phyloP scores from a whole-genome alignment of 2,113 vertebrate genomes.

The Pseudolaguvia tuberculata region DNA sequence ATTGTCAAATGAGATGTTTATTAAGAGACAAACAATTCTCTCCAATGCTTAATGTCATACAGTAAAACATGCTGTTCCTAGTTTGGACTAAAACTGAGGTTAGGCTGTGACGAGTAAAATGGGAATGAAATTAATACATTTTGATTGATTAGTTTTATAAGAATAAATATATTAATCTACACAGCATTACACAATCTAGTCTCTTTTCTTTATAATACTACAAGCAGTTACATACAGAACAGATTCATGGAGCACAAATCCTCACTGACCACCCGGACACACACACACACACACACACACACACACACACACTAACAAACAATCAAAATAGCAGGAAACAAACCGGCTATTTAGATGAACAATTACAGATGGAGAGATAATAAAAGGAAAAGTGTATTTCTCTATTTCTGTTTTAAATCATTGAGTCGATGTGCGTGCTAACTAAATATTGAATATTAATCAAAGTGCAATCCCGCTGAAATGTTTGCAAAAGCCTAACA shows the following conservation, averaged over 20 bases:
- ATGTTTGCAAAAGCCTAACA: neutral
- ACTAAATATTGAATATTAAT: neutral
- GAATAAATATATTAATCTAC: conserved; percentile 42
- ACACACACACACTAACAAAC: neutral
- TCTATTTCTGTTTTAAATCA: neutral
- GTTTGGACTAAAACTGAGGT: neutral
- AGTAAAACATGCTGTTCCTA: neutral
- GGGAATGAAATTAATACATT: conserved; percentile 2
- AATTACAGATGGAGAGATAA: neutral
- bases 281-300: neutral
- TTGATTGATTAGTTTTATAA: conserved; percentile 24
- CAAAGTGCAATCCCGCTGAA: neutral
- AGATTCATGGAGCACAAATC: neutral
- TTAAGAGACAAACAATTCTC: conserved; percentile 15
- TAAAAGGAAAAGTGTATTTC: neutral
- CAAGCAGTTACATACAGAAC: conserved; percentile 9
- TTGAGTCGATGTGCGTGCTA: neutral
- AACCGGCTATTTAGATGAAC: too few relatives aligned
- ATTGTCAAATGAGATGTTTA: conserved; percentile 25
- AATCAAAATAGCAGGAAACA: too few relatives aligned
- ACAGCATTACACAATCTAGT: conserved; percentile 7
- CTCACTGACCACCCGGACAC: neutral
- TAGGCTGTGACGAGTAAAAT: neutral
- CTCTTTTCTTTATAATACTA: neutral
- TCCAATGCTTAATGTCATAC: neutral